phyloP scores from a whole-genome alignment of 2,888 invertebrate genomes.

The Carcina quercana region DNA sequence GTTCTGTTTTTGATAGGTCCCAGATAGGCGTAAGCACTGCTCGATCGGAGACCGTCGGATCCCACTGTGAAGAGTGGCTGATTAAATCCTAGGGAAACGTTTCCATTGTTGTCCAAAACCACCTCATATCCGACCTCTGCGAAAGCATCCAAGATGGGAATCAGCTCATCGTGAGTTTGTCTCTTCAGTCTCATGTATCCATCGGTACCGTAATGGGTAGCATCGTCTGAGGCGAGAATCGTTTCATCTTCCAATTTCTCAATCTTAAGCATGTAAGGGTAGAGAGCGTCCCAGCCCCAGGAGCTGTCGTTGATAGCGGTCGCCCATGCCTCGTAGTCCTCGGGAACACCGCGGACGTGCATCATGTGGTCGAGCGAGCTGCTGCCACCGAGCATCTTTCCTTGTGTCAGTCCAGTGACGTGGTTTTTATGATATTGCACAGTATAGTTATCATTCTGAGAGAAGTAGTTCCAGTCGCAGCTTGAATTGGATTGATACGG shows the following conservation, averaged over 20 bases:
- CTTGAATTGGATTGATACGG: slow-evolving; percentile 17
- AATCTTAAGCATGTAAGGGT: slow-evolving; percentile 21
- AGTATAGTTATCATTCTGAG: slow-evolving; percentile 11
- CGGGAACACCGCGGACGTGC: slow-evolving; percentile 2
- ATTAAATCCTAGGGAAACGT: not conserved
- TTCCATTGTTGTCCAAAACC: not conserved
- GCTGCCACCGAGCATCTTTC: slow-evolving; percentile 26
- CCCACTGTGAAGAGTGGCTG: slow-evolving; percentile 6
- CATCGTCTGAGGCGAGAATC: not conserved
- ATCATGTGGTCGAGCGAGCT: slow-evolving; percentile 18
- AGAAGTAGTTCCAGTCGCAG: slow-evolving; percentile 20
- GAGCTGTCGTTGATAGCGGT: slow-evolving; percentile 10
- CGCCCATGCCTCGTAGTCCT: slow-evolving; percentile 20
- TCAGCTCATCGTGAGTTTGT: not conserved
- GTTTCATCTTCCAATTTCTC: not conserved
- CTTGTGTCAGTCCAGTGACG: slow-evolving; percentile 16
- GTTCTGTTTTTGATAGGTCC: slow-evolving; percentile 25
- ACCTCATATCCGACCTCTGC: not conserved
- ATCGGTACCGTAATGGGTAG: slow-evolving; percentile 3
- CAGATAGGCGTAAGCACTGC: not conserved
- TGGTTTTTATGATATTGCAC: not conserved
- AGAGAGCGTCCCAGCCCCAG: slow-evolving; percentile 18
- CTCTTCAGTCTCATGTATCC: not conserved
- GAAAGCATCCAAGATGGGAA: not conserved
- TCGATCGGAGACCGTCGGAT: slow-evolving; percentile 35